Base-by-base conservation (phyloP, 64 coral and sea anemone genomes). In the Cladopsammia gracilis region DNA sequence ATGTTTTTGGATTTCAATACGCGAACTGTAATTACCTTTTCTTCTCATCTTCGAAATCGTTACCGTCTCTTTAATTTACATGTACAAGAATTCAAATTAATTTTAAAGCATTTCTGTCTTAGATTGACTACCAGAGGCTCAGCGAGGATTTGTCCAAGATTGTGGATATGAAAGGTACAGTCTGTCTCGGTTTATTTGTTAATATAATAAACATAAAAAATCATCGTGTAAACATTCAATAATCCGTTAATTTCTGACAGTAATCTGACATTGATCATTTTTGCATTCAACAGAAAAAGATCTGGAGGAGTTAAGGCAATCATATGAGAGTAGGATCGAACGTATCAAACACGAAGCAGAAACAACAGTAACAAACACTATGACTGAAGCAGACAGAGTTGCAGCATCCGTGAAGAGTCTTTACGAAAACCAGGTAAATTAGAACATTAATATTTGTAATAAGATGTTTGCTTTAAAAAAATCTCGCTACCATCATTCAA, bases 41-140 rank as follows among this genome's bases (percentile, higher is more conserved):
- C 34, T 34, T 2, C 34, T 2, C 34, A 34, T 34, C 34, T 34
- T 34, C 34, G 34, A 34, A 1, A 34, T 34, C 34, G 34, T 34
- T 34, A 34, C 34, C 34, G 34, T 34, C 34, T 34, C 34, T 2
- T 34, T 34, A 34, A 34, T 34, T 34, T 34, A 34, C 34, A 34
- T 34, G 34, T 34, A 34, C 34, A 34, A 34, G 34, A 1, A 34
- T 34, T 34, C 34, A 8, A 15, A 2, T 42, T 47, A 4, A 48
- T 46, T 84, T 6, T 20, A 50, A 0, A 20, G 13, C 4, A 50
- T 64, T 84, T 67, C 62, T 22, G 20, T 86, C 58, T 18, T 26
- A 98, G 97, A 91, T 98, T 75, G 97, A 98, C 86, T 98, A 98
- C 88, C 96, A 98, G 71, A 91, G 87, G 61, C 64, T 98, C 18